Percentiles rank a stretch among this genome's conserved stretches.
Conservation (phyloP, 2,797 vertebrate species). For the Delichon dasypus region DNA sequence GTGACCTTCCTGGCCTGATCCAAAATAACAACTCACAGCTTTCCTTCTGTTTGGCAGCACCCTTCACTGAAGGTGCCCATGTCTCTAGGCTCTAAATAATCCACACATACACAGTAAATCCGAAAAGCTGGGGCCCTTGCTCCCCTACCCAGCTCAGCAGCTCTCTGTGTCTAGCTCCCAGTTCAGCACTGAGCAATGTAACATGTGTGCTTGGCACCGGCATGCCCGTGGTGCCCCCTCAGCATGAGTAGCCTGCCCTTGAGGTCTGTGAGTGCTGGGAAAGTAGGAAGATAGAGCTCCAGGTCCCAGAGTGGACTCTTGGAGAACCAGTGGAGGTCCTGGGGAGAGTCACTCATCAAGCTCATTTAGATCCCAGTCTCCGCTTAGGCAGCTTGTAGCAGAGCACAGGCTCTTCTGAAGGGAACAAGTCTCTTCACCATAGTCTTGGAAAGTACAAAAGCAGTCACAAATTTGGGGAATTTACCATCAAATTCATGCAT, state of each 20-base stretch:
- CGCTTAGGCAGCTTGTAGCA: not conserved
- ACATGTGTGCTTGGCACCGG: not conserved
- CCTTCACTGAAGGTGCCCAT: not conserved
- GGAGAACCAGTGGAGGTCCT: not conserved
- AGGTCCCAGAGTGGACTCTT: not conserved
- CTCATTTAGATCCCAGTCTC: not conserved
- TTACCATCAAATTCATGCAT: not conserved
- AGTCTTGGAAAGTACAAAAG: not conserved
- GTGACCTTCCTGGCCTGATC: not conserved
- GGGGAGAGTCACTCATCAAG: not conserved
- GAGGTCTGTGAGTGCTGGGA: not conserved
- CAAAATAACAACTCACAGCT: not conserved
- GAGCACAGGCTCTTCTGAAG: not conserved
- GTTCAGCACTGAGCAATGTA: fast-evolving
- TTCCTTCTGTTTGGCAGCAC: not conserved
- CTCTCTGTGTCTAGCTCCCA: not conserved
- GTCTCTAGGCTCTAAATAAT: not conserved
- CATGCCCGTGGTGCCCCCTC: not conserved
- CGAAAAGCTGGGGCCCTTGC: fast-evolving
- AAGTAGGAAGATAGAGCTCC: not conserved
- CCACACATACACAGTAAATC: not conserved
- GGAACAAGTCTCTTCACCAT: not conserved
- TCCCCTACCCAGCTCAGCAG: not conserved
- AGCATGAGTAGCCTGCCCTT: not conserved
- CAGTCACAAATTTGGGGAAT: not conserved